phyloP scores from a whole-genome alignment of 2,797 vertebrate species.

The Ptychobarbus kaznakovi region DNA sequence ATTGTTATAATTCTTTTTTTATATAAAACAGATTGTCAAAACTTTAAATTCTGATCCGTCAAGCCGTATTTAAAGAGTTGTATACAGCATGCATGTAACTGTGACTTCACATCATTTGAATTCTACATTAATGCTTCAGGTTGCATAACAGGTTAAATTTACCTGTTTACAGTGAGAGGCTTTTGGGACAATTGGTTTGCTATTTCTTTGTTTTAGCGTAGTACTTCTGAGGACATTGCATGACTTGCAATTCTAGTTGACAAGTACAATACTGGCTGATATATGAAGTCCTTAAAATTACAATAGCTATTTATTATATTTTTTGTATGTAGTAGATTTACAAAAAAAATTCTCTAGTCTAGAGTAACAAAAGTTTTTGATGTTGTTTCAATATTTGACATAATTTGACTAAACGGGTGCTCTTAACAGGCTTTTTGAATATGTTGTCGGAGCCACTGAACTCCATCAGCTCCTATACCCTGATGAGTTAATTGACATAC shows the following conservation, averaged over 20 bases:
- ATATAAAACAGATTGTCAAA: not conserved
- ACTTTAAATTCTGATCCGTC: not conserved
- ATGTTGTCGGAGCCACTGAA: not conserved
- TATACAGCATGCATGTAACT: not conserved
- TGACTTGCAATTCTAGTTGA: not conserved
- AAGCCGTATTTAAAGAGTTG: not conserved
- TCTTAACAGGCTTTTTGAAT: not conserved
- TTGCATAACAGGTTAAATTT: not conserved
- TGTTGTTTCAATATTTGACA: not conserved
- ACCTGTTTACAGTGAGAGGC: not conserved
- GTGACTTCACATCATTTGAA: not conserved
- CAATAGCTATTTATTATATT: not conserved
- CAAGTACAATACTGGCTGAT: not conserved
- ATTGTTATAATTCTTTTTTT: not conserved
- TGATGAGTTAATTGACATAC: not conserved
- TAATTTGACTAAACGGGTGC: not conserved
- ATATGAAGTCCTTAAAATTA: not conserved
- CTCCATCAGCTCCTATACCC: conserved; percentile 30
- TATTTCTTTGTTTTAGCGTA: not conserved
- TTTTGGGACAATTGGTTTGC: not conserved
- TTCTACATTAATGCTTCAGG: not conserved
- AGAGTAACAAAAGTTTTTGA: not conserved
- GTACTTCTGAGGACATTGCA: not conserved
- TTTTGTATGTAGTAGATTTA: not conserved
- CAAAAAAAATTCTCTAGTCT: not conserved